phyloP scores from a whole-genome alignment of 2,797 vertebrate genomes.

The Australoheros facetus region DNA sequence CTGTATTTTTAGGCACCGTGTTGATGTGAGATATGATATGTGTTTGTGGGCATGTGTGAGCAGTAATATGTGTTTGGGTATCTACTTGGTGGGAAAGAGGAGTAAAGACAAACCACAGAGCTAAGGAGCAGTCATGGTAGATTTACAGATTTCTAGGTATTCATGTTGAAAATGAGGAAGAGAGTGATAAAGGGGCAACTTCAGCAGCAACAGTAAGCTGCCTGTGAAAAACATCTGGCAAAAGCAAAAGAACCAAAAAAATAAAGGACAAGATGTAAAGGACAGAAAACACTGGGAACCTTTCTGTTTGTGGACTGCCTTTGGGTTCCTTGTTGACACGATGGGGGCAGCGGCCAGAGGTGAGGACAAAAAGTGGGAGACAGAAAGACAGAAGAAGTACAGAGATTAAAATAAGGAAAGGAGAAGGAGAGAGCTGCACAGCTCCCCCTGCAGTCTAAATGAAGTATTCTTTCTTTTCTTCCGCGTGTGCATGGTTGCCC shows the following conservation, averaged over 20 bases:
- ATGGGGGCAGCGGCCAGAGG: constrained; percentile 51
- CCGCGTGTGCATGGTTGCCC: constrained; percentile 96
- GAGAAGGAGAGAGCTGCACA: constrained; percentile 47
- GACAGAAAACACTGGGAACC: constrained; percentile 73
- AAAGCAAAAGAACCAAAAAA: constrained; percentile 46
- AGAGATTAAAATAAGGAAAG: constrained; percentile 62
- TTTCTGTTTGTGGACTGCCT: constrained; percentile 82
- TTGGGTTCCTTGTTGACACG: constrained; percentile 81
- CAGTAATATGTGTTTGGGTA: constrained; percentile 34
- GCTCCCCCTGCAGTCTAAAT: constrained; percentile 90
- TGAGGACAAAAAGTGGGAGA: constrained; percentile 44
- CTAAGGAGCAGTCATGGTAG: constrained; percentile 80
- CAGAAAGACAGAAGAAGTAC: constrained; percentile 48
- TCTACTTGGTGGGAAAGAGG: constrained; percentile 34
- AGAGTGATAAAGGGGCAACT: constrained; percentile 63
- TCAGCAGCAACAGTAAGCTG: constrained; percentile 82
- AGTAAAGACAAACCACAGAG: constrained; percentile 49
- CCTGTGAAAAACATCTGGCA: constrained; percentile 85
- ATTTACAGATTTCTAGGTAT: constrained; percentile 81
- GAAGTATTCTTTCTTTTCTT: constrained; percentile 99
- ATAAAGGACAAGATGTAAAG: constrained; percentile 75
- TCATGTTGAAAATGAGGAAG: constrained; percentile 81
- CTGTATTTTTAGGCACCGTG: constrained; percentile 99
- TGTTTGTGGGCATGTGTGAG: constrained; percentile 53
- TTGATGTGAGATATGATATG: constrained; percentile 81